Evolutionary conservation across 2,797 vertebrate genomes (phyloP).

Genomic region (Silurus lanzhouensis): DNA sequence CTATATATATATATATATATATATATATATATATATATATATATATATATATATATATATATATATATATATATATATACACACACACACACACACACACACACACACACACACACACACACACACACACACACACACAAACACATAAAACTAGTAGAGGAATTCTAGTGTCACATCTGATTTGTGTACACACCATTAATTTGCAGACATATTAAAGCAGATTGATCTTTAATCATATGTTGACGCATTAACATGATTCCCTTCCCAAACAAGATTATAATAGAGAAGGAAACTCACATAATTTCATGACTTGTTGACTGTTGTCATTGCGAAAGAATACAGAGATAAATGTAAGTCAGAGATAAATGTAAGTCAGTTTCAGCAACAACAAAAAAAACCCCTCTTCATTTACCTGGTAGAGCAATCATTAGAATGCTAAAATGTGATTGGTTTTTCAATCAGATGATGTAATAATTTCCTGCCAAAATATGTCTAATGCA

Average conservation of each 20-base stretch:
- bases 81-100: too few species aligned
- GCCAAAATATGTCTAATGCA: not conserved
- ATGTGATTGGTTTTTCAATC: not conserved
- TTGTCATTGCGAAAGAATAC: not conserved
- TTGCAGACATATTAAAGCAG: not conserved
- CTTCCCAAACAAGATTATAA: not conserved
- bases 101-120: too few species aligned
- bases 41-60: too few species aligned
- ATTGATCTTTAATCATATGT: not conserved
- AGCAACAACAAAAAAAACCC: not conserved
- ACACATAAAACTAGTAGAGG: not conserved
- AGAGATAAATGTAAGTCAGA: not conserved
- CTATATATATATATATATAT: too few species aligned
- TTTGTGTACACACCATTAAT: not conserved
- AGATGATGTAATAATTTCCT: not conserved
- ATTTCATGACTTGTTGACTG: not conserved
- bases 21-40: too few species aligned
- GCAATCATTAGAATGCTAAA: not conserved
- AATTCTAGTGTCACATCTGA: not conserved
- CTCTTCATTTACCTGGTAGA: too few species aligned
- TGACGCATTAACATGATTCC: not conserved
- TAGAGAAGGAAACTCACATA: not conserved
- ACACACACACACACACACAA: too few species aligned
- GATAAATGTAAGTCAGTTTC: too few species aligned
- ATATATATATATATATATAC: too few species aligned